Conservation (phyloP, 37 sponge, comb jelly and placozoan genomes). For the Diacarnus erythraeanus region DNA sequence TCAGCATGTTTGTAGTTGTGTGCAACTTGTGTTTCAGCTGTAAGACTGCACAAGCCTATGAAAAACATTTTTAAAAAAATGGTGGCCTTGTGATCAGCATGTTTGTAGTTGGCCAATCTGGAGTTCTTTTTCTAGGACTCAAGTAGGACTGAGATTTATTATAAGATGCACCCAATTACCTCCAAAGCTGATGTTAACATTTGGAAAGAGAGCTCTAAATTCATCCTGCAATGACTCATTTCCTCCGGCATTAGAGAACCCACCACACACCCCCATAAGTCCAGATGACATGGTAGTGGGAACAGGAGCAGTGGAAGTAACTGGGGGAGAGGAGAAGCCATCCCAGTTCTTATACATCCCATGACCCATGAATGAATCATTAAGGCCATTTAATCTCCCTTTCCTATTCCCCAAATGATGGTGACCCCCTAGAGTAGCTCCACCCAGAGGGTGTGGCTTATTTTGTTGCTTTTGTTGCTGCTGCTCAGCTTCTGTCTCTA, state of each 20-base stretch:
- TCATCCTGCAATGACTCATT: conserved; percentile 44
- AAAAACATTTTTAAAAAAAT: neutral
- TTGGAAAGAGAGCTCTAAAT: conserved; percentile 52
- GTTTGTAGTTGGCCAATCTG: neutral
- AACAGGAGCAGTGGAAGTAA: neutral
- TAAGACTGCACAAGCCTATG: neutral
- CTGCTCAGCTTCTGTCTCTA: conserved; percentile 41
- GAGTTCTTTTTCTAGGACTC: neutral
- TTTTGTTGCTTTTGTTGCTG: conserved; percentile 1
- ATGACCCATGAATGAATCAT: neutral
- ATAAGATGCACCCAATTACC: neutral
- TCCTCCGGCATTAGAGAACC: neutral
- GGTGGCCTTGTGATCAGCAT: neutral
- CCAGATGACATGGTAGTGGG: too few species aligned
- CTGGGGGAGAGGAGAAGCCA: neutral
- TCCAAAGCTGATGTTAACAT: conserved; percentile 65
- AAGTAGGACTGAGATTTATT: too few species aligned
- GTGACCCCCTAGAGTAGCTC: neutral
- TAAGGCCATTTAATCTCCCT: neutral
- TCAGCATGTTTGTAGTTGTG: too few species aligned
- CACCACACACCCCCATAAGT: too few species aligned
- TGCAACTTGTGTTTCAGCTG: too few species aligned
- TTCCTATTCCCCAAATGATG: neutral
- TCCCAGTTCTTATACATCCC: neutral
- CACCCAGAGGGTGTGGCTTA: neutral